Conservation (phyloP, 1,140 invertebrate species). For the Battus philenor region DNA sequence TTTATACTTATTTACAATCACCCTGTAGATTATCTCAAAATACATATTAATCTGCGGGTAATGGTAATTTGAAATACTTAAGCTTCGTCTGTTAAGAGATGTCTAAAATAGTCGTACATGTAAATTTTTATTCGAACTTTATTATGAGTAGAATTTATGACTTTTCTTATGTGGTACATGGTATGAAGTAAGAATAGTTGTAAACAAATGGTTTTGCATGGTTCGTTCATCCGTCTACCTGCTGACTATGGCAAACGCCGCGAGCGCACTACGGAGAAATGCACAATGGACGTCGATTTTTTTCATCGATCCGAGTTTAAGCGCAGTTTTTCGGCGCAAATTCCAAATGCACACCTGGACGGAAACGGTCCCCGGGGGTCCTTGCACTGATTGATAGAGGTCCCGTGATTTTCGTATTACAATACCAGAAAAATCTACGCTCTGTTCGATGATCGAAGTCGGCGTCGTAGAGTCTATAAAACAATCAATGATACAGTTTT, state of each 20-base stretch:
- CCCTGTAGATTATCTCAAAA: no score
- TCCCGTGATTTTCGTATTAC: conserved; percentile 56
- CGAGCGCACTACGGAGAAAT: conserved; percentile 56
- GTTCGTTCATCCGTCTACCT: conserved; percentile 41
- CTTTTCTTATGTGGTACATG: no score
- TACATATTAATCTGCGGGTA: no score
- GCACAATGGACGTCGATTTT: conserved; percentile 58
- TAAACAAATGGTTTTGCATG: no score
- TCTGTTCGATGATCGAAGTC: conserved; percentile 45
- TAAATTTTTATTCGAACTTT: no score
- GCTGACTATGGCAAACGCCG: conserved; percentile 37
- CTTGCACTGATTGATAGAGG: conserved; percentile 64
- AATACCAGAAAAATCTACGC: conserved; percentile 54
- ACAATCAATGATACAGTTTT: conserved; percentile 70
- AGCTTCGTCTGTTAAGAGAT: no score
- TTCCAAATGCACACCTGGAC: conserved; percentile 73
- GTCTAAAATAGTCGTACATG: no score
- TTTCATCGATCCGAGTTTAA: conserved; percentile 47
- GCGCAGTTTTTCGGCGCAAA: conserved; percentile 66
- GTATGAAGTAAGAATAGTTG: no score
- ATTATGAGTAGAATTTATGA: no score
- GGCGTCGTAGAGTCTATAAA: conserved; percentile 72
- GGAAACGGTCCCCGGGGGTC: conserved; percentile 71
- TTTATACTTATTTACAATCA: no score
- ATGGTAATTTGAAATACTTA: no score